Base-by-base conservation (phyloP, 2,797 vertebrate species). In the Mormyrus proboscirostris region DNA sequence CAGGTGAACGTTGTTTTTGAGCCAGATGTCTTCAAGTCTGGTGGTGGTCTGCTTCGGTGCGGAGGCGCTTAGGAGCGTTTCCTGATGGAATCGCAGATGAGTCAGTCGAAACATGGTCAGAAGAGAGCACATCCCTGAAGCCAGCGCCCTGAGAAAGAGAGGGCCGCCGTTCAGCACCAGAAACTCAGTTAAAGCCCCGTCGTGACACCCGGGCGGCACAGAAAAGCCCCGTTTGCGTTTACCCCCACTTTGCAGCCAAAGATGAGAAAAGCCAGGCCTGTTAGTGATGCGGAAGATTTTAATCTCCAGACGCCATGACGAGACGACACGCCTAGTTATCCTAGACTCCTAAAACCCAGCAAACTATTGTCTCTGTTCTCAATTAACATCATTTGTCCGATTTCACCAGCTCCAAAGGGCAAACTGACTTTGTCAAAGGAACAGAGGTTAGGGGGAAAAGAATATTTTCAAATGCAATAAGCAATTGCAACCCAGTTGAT, bases 41-140 rank as follows among this genome's bases (percentile, higher is more conserved):
- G 29, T 44, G 19, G 49, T 33, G 19, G 2, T 57, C 79, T 73
- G 25, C 8, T 0, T 94, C 85, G 3, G 88, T 90, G 4, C 92
- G 90, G 22, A 92, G 88, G 4, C 93, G 91, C 92, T 95, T 96
- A 29, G 92, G 89, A 14, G 86, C 88, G 38, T 59, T 87, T 84
- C 88, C 87, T 19, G 53, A 79, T 29, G 49, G 89, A 90, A 22
- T 25, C 16, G 5, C 47, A 51, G 89, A 87, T 53, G 91, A 84
- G 49, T 14, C 88, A 59, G 79, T 38, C 2, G 51, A 49, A 22
- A 41, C 87, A 57, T 25, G 89, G 55, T 93, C 91, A 89, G 93
- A 90, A 85, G 90, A 89, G 53, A 90, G 88, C 0, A 22, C 44
- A 14, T 96, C 95, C 91, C 96, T 94, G 91, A 96, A 96, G 1